A percentile compares a stretch with the other conserved stretches of the same genome.
These are phyloP conservation scores for Anser cygnoides DNA, from an alignment of 2,113 vertebrate species.

Conservation along the genomic window DNA sequence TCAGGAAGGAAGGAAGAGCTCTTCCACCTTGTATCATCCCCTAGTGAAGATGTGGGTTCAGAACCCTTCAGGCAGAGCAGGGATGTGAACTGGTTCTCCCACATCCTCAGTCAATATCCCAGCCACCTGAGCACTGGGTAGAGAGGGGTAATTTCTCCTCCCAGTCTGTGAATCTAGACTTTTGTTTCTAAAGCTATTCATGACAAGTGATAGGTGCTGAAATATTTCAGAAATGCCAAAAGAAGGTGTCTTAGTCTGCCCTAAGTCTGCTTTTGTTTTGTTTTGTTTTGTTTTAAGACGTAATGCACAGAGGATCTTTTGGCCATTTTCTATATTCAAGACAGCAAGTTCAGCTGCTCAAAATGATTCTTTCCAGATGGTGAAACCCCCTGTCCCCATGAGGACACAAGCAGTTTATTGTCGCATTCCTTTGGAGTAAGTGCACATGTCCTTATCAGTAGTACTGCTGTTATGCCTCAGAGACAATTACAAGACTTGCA, in stretches of 20 bases:
- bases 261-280: neutral
- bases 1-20: neutral
- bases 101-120: neutral
- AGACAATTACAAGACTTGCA: neutral
- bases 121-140: neutral
- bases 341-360: neutral
- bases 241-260: neutral
- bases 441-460: neutral
- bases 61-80: neutral
- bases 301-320: neutral
- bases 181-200: neutral
- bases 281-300: neutral
- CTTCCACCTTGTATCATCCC: conserved; percentile 1
- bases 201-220: neutral
- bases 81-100: conserved; percentile 42
- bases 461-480: rapidly evolving
- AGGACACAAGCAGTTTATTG: neutral
- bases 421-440: neutral
- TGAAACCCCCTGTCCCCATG: neutral
- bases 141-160: neutral
- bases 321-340: neutral
- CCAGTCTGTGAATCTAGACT: neutral
- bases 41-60: neutral
- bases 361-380: neutral
- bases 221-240: neutral